Evolutionary conservation across 1,140 invertebrate species (phyloP).

Genomic region (Ceratina australensis): DNA sequence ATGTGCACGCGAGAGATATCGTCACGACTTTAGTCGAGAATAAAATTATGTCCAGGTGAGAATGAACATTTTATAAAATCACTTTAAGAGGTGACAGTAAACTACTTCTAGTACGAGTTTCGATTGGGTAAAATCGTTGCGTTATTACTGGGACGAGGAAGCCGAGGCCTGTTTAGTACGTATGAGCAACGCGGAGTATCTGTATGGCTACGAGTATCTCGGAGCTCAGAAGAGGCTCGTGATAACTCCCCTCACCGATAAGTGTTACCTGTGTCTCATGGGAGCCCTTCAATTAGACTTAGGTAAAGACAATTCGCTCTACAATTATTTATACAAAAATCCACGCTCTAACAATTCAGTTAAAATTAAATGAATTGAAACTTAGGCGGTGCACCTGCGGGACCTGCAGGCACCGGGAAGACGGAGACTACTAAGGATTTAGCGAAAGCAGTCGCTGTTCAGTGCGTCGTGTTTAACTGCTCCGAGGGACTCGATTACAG

Average conservation of each 20-base stretch:
- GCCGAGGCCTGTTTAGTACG: slow-evolving; percentile 88
- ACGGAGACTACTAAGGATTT: slow-evolving; percentile 97
- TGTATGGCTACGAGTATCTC: slow-evolving; percentile 96
- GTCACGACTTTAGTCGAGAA: slow-evolving; percentile 86
- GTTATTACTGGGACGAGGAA: slow-evolving; percentile 93
- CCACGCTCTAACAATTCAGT: background rate
- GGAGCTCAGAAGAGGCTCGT: slow-evolving; percentile 91
- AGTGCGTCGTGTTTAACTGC: slow-evolving; percentile 95
- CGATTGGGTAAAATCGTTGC: slow-evolving; percentile 93
- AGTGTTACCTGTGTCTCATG: slow-evolving; percentile 93
- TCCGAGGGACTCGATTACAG: slow-evolving; percentile 91
- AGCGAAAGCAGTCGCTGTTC: slow-evolving; percentile 90
- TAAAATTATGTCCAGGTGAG: slow-evolving; percentile 82
- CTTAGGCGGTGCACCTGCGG: slow-evolving; percentile 89
- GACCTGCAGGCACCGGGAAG: slow-evolving; percentile 96
- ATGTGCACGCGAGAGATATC: slow-evolving; percentile 92
- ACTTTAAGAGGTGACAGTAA: background rate
- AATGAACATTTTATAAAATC: too few species aligned
- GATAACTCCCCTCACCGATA: slow-evolving; percentile 91
- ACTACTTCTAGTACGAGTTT: slow-evolving; percentile 83
- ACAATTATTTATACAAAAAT: too few species aligned
- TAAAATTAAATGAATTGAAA: background rate
- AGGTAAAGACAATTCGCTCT: slow-evolving; percentile 72
- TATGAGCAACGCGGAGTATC: slow-evolving; percentile 88
- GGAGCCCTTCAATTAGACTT: slow-evolving; percentile 92